Evolutionary conservation across 2,888 invertebrate species (phyloP), one percentile per base, ranked within the genome.

Genomic region (Apantesis nais): DNA sequence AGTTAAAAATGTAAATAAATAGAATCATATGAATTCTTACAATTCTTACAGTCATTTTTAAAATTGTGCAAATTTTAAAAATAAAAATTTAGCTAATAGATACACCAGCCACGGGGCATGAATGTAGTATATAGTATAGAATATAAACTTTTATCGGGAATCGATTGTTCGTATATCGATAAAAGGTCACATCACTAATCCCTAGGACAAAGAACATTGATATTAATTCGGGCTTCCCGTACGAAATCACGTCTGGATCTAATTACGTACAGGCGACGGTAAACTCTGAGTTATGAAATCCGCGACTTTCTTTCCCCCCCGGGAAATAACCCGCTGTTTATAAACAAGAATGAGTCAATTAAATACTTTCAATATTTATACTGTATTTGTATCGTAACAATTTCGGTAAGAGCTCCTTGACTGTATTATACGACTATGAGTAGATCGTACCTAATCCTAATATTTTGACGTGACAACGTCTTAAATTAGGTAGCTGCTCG

Each of bases 211-310:
- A 90, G 93, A 94, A 93, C 93, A 94, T 94, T 93, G 95, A 94
- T 94, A 95, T 94, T 94, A 94, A 95, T 94, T 93, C 90, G 80
- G 86, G 89, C 88, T 89, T 89, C 90, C 91, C 89, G 91, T 90
- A 93, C 92, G 86, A 92, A 94, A 95, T 95, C 94, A 94, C 92
- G 92, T 90, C 88, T 88, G 89, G 86, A 94, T 93, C 93, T 94
- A 94, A 95, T 95, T 95, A 94, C 92, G 90, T 19, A n/a, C 66
- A 71, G 61, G 75, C 89, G 88, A 92, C 93, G 91, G 89, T 86
- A 89, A 88, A 93, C 94, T 94, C 92, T 93, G 93, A 93, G 92
- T 94, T 94, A 93, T 90, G 89, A 92, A 85, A 92, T 90, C 86
- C 90, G 92, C 92, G 93, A 93, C 93, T 89, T 90, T 74, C 86